Base-by-base conservation (phyloP, 2,113 vertebrate species). In the Thamnaconus septentrionalis region DNA sequence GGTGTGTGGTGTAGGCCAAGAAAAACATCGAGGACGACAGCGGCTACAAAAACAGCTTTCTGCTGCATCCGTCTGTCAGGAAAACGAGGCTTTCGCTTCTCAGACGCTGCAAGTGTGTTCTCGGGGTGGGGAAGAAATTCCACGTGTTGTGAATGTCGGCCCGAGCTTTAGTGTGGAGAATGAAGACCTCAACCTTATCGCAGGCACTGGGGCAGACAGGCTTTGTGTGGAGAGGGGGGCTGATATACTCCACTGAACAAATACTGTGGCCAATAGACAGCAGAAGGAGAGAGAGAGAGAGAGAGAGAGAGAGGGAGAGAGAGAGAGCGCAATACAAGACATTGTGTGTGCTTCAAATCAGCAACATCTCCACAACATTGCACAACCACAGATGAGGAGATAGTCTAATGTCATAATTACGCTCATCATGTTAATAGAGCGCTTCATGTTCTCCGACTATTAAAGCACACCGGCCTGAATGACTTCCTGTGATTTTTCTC, bases 171-270 rank as follows among this genome's bases (percentile, higher is more conserved):
- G 44, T 64, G 61, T 31, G 66, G 61, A 60, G 66, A 79, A 85
- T 88, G 75, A 87, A 89, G 80, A 84, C 43, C 85, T 88, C 84
- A 79, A 73, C 67, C 76, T 85, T 75, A 83, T 86, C 85, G 81
- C 71, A 65, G 18, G 18, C 82, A 80, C 73, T 67, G 64, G 75
- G 85, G 79, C 43, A 69, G 73, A 66, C 75, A 71, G 83, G 75
- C 76, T 79, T 69, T 83, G 74, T 87, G 81, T 53, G 53, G 74
- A 58, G 80, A 78, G 64, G 61, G 2, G 48, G 44, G 63, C 76
- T 59, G 78, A 80, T 75, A 75, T 75, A 80, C 80, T 84, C 75
- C 57, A 79, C 77, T 81, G 73, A 87, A 79, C 75, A 84, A 72
- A 75, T 65, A 74, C 69, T 63, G 76, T 64, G 74, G 70, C 48